Conservation (phyloP, 2,888 invertebrate species). For the Ectobius pallidus region DNA sequence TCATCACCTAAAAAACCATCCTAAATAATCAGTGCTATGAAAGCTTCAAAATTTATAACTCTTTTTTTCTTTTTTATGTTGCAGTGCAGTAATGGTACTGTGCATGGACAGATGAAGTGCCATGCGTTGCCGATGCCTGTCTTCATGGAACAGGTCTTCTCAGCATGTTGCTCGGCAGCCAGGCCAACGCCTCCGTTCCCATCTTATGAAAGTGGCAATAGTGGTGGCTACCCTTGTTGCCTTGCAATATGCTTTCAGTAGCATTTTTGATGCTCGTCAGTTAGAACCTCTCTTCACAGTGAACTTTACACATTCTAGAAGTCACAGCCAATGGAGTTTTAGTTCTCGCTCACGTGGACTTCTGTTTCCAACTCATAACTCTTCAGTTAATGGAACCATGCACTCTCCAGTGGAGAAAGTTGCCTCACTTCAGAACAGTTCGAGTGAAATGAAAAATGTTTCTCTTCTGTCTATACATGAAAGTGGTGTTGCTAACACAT, state of each 20-base stretch:
- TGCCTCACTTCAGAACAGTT: background rate
- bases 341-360: background rate
- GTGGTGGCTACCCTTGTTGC: conserved; percentile 67
- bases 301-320: conserved; percentile 33
- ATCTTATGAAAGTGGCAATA: conserved; percentile 63
- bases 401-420: background rate
- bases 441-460: background rate
- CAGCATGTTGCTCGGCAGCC: conserved; percentile 48
- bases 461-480: background rate
- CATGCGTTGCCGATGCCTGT: conserved; percentile 28
- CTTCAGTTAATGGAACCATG: conserved; percentile 1
- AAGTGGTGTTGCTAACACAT: background rate
- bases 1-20: too few species aligned
- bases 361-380: conserved; percentile 3
- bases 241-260: conserved; percentile 73
- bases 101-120: conserved; percentile 28
- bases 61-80: too few species aligned
- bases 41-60: too few species aligned
- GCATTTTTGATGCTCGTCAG: conserved; percentile 62
- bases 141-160: conserved; percentile 19
- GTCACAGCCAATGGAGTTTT: background rate
- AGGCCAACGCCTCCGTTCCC: conserved; percentile 59
- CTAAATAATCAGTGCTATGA: too few species aligned
- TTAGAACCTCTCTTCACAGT: conserved; percentile 44
- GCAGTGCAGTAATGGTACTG: conserved; percentile 13